Conservation (phyloP, 2,888 invertebrate species). For the Calephelis perditalis region DNA sequence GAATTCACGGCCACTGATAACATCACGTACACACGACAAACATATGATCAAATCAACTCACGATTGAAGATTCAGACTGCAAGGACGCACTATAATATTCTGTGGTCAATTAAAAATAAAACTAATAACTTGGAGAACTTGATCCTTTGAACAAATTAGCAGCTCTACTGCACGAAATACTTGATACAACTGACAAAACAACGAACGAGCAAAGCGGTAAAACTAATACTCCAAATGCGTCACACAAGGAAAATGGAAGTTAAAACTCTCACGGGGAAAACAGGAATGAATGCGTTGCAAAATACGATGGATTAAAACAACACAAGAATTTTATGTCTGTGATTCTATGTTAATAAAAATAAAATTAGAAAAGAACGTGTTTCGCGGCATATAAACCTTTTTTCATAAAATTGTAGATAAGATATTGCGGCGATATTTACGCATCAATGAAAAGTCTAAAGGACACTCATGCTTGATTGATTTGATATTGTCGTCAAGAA, state of each 20-base stretch:
- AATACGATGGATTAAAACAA: neutral
- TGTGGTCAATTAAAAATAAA: neutral
- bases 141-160: neutral
- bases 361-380: neutral
- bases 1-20: slow-evolving; percentile 7
- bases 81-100: slow-evolving; percentile 7
- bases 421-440: neutral
- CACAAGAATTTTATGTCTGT: neutral
- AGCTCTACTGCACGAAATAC: neutral
- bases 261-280: neutral
- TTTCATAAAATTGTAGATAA: neutral
- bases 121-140: neutral
- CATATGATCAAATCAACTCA: neutral
- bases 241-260: neutral
- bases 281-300: neutral
- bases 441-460: neutral
- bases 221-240: neutral
- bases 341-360: neutral
- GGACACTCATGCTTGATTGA: too few species aligned
- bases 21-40: neutral
- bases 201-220: neutral
- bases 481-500: too few species aligned
- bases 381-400: neutral
- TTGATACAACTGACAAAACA: neutral
- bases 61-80: neutral